Conservation (phyloP, 2,113 vertebrate species). For the Dipodomys ordii region DNA sequence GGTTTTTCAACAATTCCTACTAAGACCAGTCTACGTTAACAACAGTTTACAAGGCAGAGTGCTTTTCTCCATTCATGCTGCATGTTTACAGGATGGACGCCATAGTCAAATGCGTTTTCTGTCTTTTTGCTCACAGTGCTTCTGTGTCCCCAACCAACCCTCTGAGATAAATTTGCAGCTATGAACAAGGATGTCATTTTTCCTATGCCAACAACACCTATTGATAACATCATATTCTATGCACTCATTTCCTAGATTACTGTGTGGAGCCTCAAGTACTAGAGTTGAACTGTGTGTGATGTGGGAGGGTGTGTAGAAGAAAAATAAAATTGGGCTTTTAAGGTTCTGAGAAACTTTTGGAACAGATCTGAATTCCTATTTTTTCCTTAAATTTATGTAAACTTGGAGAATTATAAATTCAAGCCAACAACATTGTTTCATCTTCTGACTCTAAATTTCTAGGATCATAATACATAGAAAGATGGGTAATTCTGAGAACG, state of each 20-base stretch:
- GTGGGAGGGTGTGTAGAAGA: neutral
- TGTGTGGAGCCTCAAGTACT: constrained; percentile 3
- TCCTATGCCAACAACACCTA: constrained; percentile 68
- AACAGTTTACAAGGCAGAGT: constrained; percentile 65
- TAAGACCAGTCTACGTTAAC: constrained; percentile 65
- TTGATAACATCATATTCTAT: constrained; percentile 68
- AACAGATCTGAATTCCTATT: neutral
- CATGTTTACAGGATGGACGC: constrained; percentile 60
- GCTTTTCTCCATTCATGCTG: constrained; percentile 55
- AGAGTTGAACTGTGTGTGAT: constrained; percentile 33
- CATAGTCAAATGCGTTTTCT: constrained; percentile 49
- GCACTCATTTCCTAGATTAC: constrained; percentile 67
- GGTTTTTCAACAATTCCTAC: constrained; percentile 69
- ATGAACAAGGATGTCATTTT: constrained; percentile 65
- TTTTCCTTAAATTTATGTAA: constrained; percentile 66
- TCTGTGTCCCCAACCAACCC: constrained; percentile 68
- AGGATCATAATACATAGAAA: constrained; percentile 5
- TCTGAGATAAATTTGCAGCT: constrained; percentile 31
- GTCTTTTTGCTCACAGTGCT: constrained; percentile 30
- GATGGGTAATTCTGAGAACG: constrained; percentile 45
- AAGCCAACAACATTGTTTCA: constrained; percentile 7
- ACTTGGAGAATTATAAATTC: constrained; percentile 56
- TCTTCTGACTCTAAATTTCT: constrained; percentile 39
- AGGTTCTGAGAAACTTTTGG: constrained; percentile 35
- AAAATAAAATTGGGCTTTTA: constrained; percentile 57